These are phyloP conservation scores for Allophyes oxyacanthae DNA, from an alignment of 2,888 invertebrate genomes.

Conservation along the genomic window DNA sequence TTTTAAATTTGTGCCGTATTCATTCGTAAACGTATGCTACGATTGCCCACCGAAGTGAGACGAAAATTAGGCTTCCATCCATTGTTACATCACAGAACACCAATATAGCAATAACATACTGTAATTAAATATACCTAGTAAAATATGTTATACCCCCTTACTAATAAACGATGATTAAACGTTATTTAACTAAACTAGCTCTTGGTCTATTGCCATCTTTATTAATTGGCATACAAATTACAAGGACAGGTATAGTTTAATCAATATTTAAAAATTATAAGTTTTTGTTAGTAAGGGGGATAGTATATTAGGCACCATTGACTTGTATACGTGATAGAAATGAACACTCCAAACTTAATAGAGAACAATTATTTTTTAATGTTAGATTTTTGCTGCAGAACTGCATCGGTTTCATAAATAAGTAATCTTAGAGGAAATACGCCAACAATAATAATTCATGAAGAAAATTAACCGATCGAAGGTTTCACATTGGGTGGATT, in stretches of 20 bases:
- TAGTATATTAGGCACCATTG: constrained; percentile 32
- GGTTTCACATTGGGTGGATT: constrained; percentile 12
- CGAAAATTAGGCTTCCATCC: constrained; percentile 51
- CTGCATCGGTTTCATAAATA: constrained; percentile 29
- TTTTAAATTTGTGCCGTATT: constrained; percentile 49
- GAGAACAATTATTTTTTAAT: constrained; percentile 48
- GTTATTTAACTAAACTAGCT: no score
- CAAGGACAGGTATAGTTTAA: no score
- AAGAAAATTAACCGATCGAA: constrained; percentile 10
- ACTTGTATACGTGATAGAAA: constrained; percentile 17
- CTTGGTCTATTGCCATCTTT: no score
- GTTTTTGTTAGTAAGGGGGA: no score
- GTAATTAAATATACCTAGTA: constrained; percentile 18
- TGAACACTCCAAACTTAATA: constrained; percentile 31
- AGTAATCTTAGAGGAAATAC: constrained; percentile 34
- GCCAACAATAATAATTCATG: constrained; percentile 22
- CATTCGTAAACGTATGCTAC: constrained; percentile 33
- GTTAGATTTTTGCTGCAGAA: constrained; percentile 43
- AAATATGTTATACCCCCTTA: no score
- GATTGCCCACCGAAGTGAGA: constrained; percentile 67
- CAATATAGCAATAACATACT: constrained; percentile 37
- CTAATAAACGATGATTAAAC: no score
- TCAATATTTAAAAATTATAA: no score
- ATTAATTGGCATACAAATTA: no score
- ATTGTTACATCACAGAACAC: constrained; percentile 44